Evolutionary conservation across 2,888 invertebrate species (phyloP).

Genomic region (Catocala sponsa): DNA sequence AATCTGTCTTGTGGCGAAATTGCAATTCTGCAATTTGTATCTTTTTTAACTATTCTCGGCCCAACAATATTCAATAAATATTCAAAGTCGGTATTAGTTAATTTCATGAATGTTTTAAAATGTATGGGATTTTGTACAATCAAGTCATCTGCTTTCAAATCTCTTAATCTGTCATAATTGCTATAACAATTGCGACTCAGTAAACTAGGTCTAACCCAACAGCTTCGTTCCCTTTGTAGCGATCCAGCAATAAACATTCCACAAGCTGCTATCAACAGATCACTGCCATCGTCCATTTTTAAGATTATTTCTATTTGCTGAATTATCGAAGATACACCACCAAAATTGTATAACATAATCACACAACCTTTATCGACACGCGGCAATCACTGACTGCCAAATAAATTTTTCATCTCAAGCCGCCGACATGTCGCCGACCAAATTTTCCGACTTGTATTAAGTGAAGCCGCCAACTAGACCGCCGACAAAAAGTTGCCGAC

Average conservation of each 20-base stretch:
- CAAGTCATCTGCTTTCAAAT: conserved; percentile 23
- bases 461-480: too few relatives aligned
- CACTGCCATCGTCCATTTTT: conserved; percentile 18
- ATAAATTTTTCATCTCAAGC: conserved; percentile 30
- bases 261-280: conserved; percentile 28
- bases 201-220: conserved; percentile 31
- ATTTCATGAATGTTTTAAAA: conserved; percentile 25
- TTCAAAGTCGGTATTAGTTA: conserved; percentile 26
- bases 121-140: conserved; percentile 18
- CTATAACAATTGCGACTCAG: conserved; percentile 27
- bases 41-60: conserved; percentile 24
- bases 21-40: conserved; percentile 26
- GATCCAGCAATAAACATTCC: conserved; percentile 20
- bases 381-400: conserved; percentile 29
- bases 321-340: conserved; percentile 30
- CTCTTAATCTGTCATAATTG: conserved; percentile 17
- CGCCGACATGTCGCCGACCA: conserved; percentile 28
- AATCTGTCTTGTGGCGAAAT: conserved; percentile 23
- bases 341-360: conserved; percentile 16
- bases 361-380: conserved; percentile 29
- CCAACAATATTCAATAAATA: conserved; percentile 26
- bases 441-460: too few relatives aligned
- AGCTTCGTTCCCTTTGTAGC: conserved; percentile 24
- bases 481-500: too few relatives aligned
- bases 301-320: conserved; percentile 20